Evolutionary conservation across 2,113 vertebrate species (phyloP).

Genomic region (Furnarius figulus): DNA sequence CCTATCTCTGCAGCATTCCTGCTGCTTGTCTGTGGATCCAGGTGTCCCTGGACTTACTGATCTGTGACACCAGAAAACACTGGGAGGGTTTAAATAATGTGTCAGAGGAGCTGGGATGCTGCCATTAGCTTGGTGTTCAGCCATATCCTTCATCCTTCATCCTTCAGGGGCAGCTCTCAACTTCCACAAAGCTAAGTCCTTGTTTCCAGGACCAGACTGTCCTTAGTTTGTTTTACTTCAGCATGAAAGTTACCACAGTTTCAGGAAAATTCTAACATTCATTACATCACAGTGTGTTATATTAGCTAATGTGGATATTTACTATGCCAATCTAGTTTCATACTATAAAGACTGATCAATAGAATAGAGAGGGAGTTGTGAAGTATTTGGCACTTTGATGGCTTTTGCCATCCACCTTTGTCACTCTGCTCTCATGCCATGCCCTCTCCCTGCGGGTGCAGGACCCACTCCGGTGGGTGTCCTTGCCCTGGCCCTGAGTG

Average conservation of each 20-base stretch:
- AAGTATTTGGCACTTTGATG: neutral
- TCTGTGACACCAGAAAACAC: neutral
- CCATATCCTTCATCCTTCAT: neutral
- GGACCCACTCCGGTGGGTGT: neutral
- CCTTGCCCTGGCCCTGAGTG: neutral
- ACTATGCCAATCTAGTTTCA: neutral
- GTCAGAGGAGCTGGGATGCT: neutral
- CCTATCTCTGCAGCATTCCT: neutral
- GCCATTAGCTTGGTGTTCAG: neutral
- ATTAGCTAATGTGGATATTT: neutral
- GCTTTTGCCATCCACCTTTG: neutral
- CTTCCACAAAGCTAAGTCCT: neutral
- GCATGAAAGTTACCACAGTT: neutral
- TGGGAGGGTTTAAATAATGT: neutral
- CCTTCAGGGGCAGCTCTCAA: neutral
- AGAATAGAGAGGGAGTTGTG: neutral
- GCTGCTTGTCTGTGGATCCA: neutral
- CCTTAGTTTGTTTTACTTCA: neutral
- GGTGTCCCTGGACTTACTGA: neutral
- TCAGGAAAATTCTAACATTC: neutral
- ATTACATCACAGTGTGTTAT: neutral
- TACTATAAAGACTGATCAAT: neutral
- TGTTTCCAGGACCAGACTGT: neutral
- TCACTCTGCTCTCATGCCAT: rapidly evolving
- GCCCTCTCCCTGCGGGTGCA: rapidly evolving